phyloP scores from a whole-genome alignment of 2,888 invertebrate genomes.

The Odontocolon sp. region DNA sequence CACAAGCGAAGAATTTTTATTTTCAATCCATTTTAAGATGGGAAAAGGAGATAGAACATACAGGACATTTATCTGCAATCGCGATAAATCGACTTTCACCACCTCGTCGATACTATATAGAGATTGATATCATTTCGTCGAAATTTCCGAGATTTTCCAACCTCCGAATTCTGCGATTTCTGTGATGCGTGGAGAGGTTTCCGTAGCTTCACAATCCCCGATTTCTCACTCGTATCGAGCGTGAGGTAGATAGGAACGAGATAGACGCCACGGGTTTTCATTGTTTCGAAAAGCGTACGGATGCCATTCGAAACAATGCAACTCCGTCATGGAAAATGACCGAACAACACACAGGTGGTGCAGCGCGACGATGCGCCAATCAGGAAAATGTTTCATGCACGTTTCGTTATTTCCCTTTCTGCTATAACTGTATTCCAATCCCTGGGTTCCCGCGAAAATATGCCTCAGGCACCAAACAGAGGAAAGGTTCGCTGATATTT shows the following conservation, averaged over 20 bases:
- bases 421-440: too few relatives aligned
- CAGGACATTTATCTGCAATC: neutral
- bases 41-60: neutral
- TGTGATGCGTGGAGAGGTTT: neutral
- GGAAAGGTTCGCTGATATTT: slow-evolving; percentile 28
- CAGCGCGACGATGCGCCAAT: slow-evolving; percentile 41
- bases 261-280: slow-evolving; percentile 10
- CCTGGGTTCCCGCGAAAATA: slow-evolving; percentile 47
- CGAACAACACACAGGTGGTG: slow-evolving; percentile 42
- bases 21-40: slow-evolving; percentile 61
- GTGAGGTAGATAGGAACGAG: slow-evolving; percentile 15
- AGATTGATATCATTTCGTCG: slow-evolving; percentile 1
- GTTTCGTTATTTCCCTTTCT: slow-evolving; percentile 6
- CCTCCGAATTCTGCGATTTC: slow-evolving; percentile 1
- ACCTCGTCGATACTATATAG: neutral
- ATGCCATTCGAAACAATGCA: slow-evolving; percentile 52
- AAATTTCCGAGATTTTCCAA: slow-evolving; percentile 17
- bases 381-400: slow-evolving; percentile 3
- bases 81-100: slow-evolving; percentile 2
- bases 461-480: neutral
- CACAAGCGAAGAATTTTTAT: neutral
- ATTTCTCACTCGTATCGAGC: slow-evolving; percentile 14
- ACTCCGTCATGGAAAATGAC: slow-evolving; percentile 54
- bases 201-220: neutral
- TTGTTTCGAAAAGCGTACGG: slow-evolving; percentile 50